Evolutionary conservation across 2,888 invertebrate species (phyloP).

Genomic region (Caenorhabditis becei): DNA sequence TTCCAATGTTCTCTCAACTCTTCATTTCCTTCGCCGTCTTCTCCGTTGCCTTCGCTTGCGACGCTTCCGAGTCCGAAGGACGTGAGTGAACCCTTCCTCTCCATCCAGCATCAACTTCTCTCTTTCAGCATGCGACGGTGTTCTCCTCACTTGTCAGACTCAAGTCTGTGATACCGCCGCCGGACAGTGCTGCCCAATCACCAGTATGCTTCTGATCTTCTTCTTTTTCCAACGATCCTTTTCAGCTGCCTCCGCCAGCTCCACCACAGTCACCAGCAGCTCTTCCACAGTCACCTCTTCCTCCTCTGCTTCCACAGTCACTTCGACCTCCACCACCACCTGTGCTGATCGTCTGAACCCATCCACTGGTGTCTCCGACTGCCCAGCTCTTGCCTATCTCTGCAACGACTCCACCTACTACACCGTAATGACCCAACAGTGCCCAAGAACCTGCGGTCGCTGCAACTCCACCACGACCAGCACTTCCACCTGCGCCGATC

Average conservation of each 20-base stretch:
- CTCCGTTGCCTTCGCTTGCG: conserved; percentile 34
- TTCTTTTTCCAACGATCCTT: background rate
- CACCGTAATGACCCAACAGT: conserved; percentile 62
- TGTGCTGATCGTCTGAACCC: conserved; percentile 61
- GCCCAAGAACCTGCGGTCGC: conserved; percentile 63
- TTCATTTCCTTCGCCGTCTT: conserved; percentile 36
- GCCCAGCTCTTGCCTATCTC: conserved; percentile 47
- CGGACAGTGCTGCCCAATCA: conserved; percentile 36
- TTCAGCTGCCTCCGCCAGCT: conserved; percentile 15
- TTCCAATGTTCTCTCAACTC: conserved; percentile 37
- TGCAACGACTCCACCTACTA: conserved; percentile 64
- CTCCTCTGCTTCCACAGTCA: conserved; percentile 9
- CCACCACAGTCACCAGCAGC: conserved; percentile 25
- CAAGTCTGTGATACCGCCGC: conserved; percentile 40
- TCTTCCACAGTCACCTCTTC: conserved; percentile 24
- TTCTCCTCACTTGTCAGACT: conserved; percentile 3
- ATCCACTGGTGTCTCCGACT: conserved; percentile 63
- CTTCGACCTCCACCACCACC: conserved; percentile 36
- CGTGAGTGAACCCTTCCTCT: conserved; percentile 13
- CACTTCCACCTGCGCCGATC: conserved; percentile 36
- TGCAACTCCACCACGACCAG: conserved; percentile 40
- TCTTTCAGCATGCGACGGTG: conserved; percentile 39
- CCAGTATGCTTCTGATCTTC: conserved; percentile 19
- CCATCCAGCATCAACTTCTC: background rate
- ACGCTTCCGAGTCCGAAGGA: conserved; percentile 30